Conservation (phyloP, 2,113 vertebrate species). For the Papio anubis region DNA sequence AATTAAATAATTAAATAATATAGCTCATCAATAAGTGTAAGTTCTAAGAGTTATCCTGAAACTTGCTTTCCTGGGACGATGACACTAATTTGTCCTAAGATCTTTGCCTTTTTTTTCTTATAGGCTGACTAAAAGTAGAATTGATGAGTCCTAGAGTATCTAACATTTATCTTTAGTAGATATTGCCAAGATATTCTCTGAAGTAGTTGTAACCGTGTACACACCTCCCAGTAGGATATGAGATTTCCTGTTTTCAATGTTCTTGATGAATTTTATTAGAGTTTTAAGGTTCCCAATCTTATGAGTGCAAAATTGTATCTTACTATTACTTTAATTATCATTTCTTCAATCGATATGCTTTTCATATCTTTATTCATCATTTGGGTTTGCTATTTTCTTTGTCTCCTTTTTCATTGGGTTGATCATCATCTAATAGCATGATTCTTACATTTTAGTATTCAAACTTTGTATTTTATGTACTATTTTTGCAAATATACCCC, state of each 20-base stretch:
- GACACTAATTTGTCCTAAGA: neutral
- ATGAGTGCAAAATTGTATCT: neutral
- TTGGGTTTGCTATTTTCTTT: neutral
- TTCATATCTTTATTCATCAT: neutral
- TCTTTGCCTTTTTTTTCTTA: neutral
- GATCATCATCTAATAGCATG: neutral
- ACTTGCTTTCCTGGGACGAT: neutral
- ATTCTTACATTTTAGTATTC: neutral
- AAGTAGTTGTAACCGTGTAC: neutral
- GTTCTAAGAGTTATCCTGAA: neutral
- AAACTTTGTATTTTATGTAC: neutral
- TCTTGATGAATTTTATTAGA: neutral
- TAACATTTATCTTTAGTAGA: neutral
- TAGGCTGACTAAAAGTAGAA: neutral
- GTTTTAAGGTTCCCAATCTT: neutral
- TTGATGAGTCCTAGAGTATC: neutral
- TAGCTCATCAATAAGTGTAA: neutral
- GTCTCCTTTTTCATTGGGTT: neutral
- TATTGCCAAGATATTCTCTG: neutral
- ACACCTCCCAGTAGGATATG: neutral
- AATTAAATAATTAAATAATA: neutral
- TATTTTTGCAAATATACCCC: neutral
- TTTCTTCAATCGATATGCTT: neutral
- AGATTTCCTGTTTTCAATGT: neutral
- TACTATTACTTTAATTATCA: neutral